phyloP scores from a whole-genome alignment of 2,797 vertebrate species.

The Myotis planiceps region DNA sequence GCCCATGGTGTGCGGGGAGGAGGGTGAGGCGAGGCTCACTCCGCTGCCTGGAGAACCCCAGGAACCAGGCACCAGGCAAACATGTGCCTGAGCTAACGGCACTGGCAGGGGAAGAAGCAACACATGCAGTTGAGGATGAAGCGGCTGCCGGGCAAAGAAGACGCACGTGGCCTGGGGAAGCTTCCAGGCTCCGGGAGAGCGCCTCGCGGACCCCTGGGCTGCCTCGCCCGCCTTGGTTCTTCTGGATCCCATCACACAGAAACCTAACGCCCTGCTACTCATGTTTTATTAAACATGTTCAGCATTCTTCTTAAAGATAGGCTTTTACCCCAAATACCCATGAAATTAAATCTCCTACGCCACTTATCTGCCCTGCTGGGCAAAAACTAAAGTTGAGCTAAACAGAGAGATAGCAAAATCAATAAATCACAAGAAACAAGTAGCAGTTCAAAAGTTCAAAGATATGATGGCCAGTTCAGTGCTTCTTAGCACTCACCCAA shows the following conservation, averaged over 20 bases:
- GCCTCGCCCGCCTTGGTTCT: slow-evolving; percentile 77
- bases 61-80: slow-evolving; percentile 54
- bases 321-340: slow-evolving; percentile 82
- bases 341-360: slow-evolving; percentile 69
- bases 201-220: slow-evolving; percentile 64
- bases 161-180: slow-evolving; percentile 61
- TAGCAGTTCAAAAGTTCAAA: slow-evolving; percentile 92
- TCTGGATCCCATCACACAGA: slow-evolving; percentile 75
- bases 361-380: slow-evolving; percentile 72
- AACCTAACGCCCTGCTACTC: slow-evolving; percentile 70
- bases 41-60: not conserved
- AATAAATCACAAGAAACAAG: slow-evolving; percentile 89
- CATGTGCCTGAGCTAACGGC: not conserved
- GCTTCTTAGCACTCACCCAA: slow-evolving; percentile 87
- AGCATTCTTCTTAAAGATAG: slow-evolving; percentile 82
- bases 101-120: slow-evolving; percentile 67
- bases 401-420: slow-evolving; percentile 87
- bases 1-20: not conserved
- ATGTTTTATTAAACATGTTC: slow-evolving; percentile 79
- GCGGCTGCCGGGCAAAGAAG: slow-evolving; percentile 52
- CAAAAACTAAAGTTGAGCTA: slow-evolving; percentile 85
- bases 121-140: slow-evolving; percentile 61
- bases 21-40: not conserved
- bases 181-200: not conserved
- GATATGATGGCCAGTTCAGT: slow-evolving; percentile 89